Percentiles rank a stretch among this genome's conserved stretches.
Conservation (phyloP, 2,113 vertebrate species). For the Pedetes capensis region DNA sequence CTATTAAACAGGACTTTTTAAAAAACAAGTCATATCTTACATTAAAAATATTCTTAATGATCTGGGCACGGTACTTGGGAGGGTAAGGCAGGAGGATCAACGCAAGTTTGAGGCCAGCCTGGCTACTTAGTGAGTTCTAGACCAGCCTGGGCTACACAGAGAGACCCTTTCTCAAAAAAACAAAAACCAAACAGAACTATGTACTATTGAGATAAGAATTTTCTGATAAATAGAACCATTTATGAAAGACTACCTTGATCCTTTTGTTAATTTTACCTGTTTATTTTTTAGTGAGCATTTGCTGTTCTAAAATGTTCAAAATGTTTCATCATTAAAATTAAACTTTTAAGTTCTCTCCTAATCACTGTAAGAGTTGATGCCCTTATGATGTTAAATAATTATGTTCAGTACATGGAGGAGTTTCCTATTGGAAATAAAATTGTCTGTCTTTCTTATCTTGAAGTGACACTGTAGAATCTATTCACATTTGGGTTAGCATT, state of each 20-base stretch:
- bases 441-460: neutral
- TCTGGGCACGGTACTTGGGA: too few relatives aligned
- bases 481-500: neutral
- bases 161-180: too few relatives aligned
- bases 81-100: too few relatives aligned
- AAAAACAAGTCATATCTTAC: neutral
- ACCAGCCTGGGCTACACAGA: too few relatives aligned
- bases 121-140: too few relatives aligned
- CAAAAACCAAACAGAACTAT: too few relatives aligned
- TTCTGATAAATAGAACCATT: neutral
- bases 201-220: neutral
- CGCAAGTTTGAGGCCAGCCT: too few relatives aligned
- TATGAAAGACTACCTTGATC: neutral
- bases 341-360: neutral
- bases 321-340: neutral
- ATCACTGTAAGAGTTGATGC: neutral
- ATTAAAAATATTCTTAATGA: neutral
- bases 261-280: slow-evolving; percentile 1
- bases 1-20: neutral
- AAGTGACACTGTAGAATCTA: neutral
- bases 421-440: slow-evolving; percentile 27
- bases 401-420: neutral
- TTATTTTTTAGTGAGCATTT: slow-evolving; percentile 15
- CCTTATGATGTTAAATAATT: neutral
- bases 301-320: slow-evolving; percentile 27